These are phyloP conservation scores for Anguilla pacifica DNA, from an alignment of 2,797 vertebrate genomes.

Conservation along the genomic window DNA sequence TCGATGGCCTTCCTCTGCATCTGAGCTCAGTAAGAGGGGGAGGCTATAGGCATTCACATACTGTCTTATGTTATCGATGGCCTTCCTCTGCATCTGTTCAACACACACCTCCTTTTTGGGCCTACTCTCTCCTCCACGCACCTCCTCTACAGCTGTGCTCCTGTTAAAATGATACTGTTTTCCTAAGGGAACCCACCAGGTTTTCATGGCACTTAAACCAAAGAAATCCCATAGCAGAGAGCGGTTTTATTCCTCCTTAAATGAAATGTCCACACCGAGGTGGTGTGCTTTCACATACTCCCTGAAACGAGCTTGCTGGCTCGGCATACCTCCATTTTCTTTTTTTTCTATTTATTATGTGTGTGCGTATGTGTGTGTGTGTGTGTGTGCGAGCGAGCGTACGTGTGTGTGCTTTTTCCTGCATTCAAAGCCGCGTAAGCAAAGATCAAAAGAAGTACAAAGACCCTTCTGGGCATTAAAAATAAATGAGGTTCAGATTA, in stretches of 20 bases:
- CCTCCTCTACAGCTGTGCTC: conserved; percentile 9
- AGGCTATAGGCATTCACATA: not conserved
- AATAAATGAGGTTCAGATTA: conserved; percentile 40
- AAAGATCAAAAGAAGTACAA: conserved; percentile 46
- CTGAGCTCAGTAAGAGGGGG: not conserved
- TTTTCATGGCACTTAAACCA: conserved; percentile 19
- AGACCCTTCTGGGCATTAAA: conserved; percentile 49
- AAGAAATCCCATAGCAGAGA: not conserved
- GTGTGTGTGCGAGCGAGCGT: not conserved
- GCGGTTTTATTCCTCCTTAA: conserved; percentile 9
- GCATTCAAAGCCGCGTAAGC: conserved; percentile 48
- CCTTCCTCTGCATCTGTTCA: not conserved
- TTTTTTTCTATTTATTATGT: not conserved
- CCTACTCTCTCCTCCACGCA: not conserved
- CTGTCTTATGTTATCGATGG: no score
- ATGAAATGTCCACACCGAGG: not conserved
- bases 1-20: no score
- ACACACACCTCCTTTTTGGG: not conserved
- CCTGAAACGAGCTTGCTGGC: not conserved
- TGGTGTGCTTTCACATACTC: not conserved
- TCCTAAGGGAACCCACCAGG: not conserved
- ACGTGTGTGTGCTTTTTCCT: not conserved
- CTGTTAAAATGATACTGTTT: conserved; percentile 23
- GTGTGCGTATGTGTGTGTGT: not conserved
- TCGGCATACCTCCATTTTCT: not conserved